These are phyloP conservation scores for Ornithoptera priamus DNA, from an alignment of 2,888 invertebrate genomes.

Conservation along the genomic window DNA sequence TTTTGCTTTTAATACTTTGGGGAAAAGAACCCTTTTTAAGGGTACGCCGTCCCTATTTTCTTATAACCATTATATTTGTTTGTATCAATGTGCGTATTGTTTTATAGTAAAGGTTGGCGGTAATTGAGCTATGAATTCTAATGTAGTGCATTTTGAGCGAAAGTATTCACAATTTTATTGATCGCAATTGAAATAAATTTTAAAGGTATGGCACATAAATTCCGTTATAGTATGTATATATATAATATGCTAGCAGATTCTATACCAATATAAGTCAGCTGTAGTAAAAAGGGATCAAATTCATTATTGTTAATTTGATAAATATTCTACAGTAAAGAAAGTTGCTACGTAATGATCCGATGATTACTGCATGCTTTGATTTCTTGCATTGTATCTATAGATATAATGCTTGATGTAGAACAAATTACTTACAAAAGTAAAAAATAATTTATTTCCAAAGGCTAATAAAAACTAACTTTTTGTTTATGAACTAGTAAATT, in stretches of 20 bases:
- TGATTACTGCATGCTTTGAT: no score
- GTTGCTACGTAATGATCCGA: no score
- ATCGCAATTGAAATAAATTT: no score
- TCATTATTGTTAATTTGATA: no score
- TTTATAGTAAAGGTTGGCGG: constrained; percentile 46
- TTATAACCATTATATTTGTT: constrained; percentile 69
- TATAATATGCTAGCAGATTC: no score
- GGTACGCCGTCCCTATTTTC: constrained; percentile 54
- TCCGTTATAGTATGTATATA: no score
- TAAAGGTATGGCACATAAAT: no score
- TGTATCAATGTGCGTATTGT: constrained; percentile 68
- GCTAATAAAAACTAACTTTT: background rate
- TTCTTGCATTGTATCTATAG: background rate
- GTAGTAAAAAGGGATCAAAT: no score
- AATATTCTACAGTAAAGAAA: no score
- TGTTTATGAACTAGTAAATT: background rate
- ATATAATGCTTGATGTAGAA: background rate
- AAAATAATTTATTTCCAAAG: background rate
- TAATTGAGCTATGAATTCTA: background rate
- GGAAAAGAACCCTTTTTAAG: constrained; percentile 66
- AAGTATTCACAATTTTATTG: background rate
- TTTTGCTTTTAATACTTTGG: constrained; percentile 71
- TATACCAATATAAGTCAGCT: no score
- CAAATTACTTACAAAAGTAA: background rate
- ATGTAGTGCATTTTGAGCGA: background rate